Evolutionary conservation across 2,888 invertebrate genomes (phyloP).

Genomic region (Machimus rusticus): DNA sequence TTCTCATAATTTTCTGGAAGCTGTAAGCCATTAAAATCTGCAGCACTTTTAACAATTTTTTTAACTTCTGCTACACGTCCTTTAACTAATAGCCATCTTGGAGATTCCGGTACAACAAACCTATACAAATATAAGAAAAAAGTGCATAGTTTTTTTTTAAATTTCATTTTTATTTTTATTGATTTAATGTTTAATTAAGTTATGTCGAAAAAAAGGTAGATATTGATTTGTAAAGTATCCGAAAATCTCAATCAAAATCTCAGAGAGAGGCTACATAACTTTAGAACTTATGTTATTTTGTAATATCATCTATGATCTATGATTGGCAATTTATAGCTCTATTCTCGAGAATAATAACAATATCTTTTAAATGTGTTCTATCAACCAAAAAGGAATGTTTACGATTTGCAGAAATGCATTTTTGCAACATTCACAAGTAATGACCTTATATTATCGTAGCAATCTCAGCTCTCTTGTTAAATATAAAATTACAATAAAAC

Average conservation of each 20-base stretch:
- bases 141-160: too few species aligned
- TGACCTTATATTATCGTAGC: background rate
- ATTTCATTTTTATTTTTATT: too few species aligned
- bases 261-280: too few species aligned
- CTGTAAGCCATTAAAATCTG: conserved; percentile 70
- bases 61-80: conserved; percentile 76
- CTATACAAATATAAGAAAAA: conserved; percentile 59
- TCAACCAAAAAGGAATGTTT: background rate
- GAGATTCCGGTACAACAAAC: conserved; percentile 82
- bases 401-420: background rate
- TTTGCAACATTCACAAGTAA: background rate
- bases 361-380: background rate
- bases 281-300: too few species aligned
- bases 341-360: background rate
- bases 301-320: too few species aligned
- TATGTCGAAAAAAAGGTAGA: too few species aligned
- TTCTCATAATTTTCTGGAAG: conserved; percentile 75
- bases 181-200: too few species aligned
- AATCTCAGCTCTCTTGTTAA: background rate
- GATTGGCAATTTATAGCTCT: background rate
- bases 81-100: conserved; percentile 78
- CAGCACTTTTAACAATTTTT: conserved; percentile 71
- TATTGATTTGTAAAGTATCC: too few species aligned
- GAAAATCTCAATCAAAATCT: too few species aligned
- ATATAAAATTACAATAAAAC: background rate